Conservation (phyloP, 53 echinoderm and acorn worm genomes). For the Holothuria leucospilota region DNA sequence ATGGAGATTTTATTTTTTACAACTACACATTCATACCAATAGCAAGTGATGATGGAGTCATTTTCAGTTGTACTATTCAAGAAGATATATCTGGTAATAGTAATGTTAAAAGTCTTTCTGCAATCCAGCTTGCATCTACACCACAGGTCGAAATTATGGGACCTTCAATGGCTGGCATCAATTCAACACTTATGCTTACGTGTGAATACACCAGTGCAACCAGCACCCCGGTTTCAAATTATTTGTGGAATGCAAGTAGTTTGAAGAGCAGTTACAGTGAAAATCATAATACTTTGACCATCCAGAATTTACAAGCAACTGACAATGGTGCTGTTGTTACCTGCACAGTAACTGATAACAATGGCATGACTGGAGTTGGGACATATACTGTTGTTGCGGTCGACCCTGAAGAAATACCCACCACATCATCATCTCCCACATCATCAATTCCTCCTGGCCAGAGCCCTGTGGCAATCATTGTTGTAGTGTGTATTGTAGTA, state of each 20-base stretch:
- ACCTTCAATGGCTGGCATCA: neutral
- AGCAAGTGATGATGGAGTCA: neutral
- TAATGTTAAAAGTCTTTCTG: neutral
- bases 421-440: neutral
- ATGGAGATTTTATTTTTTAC: slow-evolving; percentile 38
- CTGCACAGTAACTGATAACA: slow-evolving; percentile 1
- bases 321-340: slow-evolving; percentile 12
- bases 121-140: slow-evolving; percentile 11
- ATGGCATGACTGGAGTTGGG: slow-evolving; percentile 12
- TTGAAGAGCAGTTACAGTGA: neutral
- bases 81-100: neutral
- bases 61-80: slow-evolving; percentile 10
- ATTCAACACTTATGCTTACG: neutral
- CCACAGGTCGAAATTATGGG: slow-evolving; percentile 1
- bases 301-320: neutral
- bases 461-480: slow-evolving; percentile 20
- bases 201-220: slow-evolving; percentile 10
- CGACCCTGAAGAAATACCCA: slow-evolving; percentile 3
- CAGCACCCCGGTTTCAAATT: neutral
- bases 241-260: slow-evolving; percentile 1
- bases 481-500: slow-evolving; percentile 6
- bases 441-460: neutral
- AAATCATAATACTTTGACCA: neutral
- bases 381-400: neutral
- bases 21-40: slow-evolving; percentile 24